These are phyloP conservation scores for Bombus superbus DNA, from an alignment of 1,140 invertebrate genomes.

Conservation along the genomic window DNA sequence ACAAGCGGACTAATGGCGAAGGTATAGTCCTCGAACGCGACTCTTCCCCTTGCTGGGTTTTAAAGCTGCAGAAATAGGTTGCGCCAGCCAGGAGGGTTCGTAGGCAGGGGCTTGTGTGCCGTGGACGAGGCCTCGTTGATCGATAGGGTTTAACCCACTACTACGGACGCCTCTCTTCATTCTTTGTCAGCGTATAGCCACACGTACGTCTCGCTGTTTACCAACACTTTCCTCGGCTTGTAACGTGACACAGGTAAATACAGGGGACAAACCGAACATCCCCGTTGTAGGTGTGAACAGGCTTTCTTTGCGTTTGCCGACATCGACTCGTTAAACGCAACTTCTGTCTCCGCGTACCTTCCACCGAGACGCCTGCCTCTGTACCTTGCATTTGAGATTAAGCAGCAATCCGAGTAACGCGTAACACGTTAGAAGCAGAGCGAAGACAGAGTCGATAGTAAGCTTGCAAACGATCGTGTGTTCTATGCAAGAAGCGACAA, in stretches of 20 bases:
- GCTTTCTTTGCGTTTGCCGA: constrained; percentile 55
- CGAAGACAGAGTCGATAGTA: too few relatives aligned
- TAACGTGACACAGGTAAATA: constrained; percentile 62
- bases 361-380: background rate
- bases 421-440: background rate
- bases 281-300: constrained; percentile 5
- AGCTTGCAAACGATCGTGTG: too few relatives aligned
- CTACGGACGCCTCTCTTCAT: constrained; percentile 30
- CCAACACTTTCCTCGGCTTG: constrained; percentile 36
- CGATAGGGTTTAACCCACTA: constrained; percentile 66
- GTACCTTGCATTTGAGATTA: background rate
- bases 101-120: constrained; percentile 51
- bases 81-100: constrained; percentile 41
- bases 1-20: constrained; percentile 4
- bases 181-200: constrained; percentile 40
- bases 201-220: constrained; percentile 45
- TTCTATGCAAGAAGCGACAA: too few relatives aligned
- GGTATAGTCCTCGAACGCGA: constrained; percentile 13
- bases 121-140: constrained; percentile 67
- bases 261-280: constrained; percentile 5
- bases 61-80: constrained; percentile 70
- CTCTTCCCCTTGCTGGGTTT: constrained; percentile 30
- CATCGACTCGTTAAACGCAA: constrained; percentile 25
- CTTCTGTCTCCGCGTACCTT: background rate
- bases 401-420: background rate